A percentile compares a stretch with the other conserved stretches of the same genome.
Conservation (phyloP, 2,113 vertebrate species). For the Lepus europaeus region DNA sequence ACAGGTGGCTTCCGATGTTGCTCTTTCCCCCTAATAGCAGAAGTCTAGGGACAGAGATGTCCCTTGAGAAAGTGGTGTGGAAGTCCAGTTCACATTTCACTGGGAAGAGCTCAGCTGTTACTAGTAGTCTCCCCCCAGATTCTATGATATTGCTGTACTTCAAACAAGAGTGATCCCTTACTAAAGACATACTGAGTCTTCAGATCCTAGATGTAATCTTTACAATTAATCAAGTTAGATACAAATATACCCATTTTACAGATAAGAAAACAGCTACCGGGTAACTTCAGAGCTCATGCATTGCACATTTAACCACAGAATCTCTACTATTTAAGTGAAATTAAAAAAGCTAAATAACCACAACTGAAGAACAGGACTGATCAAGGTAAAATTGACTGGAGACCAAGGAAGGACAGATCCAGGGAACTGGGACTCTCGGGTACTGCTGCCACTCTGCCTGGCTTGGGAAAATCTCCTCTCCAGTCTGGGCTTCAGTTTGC, state of each 20-base stretch:
- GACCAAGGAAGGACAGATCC: not conserved
- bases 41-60: not conserved
- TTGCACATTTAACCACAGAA: not conserved
- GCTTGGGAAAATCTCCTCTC: not conserved
- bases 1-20: not conserved
- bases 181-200: not conserved
- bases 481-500: not conserved
- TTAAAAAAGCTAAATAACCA: not conserved
- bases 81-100: not conserved
- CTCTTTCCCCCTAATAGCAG: not conserved
- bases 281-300: not conserved
- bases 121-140: not conserved
- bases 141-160: not conserved
- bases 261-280: not conserved
- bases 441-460: not conserved
- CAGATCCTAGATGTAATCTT: not conserved
- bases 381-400: not conserved
- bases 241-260: slow-evolving; percentile 13
- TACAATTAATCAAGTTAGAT: slow-evolving; percentile 1
- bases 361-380: not conserved
- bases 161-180: slow-evolving; percentile 9
- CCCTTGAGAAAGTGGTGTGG: not conserved
- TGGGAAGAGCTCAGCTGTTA: not conserved
- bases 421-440: not conserved
- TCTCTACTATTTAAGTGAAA: not conserved